phyloP scores from a whole-genome alignment of 2,888 invertebrate genomes.

The Torymus tubicola region DNA sequence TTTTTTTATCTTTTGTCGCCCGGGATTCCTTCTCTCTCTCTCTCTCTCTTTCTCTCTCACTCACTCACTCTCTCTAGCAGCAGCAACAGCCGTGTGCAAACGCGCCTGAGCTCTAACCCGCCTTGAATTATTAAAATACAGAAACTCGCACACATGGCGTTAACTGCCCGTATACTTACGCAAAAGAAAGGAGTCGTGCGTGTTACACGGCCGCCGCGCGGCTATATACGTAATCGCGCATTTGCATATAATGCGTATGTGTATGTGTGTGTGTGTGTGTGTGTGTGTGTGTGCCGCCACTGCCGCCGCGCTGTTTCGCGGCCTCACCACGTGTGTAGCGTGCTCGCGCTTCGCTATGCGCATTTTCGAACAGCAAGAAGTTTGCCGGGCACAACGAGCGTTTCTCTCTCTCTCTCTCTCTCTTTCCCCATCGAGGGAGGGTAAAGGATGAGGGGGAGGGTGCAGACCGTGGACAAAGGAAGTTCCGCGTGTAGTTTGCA shows the following conservation, averaged over 20 bases:
- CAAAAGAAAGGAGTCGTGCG: too few species aligned
- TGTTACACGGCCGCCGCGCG: background rate
- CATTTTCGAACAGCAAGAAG: slow-evolving; percentile 31
- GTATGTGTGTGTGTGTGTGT: background rate
- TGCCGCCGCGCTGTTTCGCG: background rate
- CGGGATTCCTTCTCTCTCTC: background rate
- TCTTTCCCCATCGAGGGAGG: too few species aligned
- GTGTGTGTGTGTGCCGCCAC: background rate
- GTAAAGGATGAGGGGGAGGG: too few species aligned
- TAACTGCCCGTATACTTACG: background rate
- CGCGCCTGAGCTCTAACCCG: slow-evolving; percentile 17
- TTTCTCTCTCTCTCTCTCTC: too few species aligned
- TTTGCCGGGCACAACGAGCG: slow-evolving; percentile 2
- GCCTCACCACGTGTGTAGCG: slow-evolving; percentile 13
- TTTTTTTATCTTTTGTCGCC: too few species aligned
- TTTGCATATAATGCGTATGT: slow-evolving; percentile 50
- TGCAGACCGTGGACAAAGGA: slow-evolving; percentile 14
- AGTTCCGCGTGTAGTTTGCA: slow-evolving; percentile 31
- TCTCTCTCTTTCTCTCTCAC: slow-evolving; percentile 22
- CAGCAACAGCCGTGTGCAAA: background rate
- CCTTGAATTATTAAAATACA: slow-evolving; percentile 50
- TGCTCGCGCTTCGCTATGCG: slow-evolving; percentile 22
- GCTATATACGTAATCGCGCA: slow-evolving; percentile 22
- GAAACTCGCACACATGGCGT: slow-evolving; percentile 18
- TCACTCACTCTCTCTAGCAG: slow-evolving; percentile 2